Evolutionary conservation across 2,888 invertebrate species (phyloP).

Genomic region (Apamea monoglypha): DNA sequence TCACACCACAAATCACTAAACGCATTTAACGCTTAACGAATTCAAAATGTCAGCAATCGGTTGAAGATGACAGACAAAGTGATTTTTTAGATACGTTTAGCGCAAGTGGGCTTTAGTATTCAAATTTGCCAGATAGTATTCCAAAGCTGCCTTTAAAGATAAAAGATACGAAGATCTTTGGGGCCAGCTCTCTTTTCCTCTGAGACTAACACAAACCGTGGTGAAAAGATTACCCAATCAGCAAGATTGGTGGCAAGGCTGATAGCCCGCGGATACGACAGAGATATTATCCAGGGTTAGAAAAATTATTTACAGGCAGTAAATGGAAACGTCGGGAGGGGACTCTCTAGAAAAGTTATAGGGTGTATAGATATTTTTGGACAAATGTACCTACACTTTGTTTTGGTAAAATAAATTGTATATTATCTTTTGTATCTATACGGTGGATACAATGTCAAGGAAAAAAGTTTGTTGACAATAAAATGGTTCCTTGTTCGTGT

Average conservation of each 20-base stretch:
- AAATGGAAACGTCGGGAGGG: neutral
- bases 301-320: neutral
- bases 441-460: no score
- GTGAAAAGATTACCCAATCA: neutral
- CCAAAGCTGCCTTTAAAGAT: neutral
- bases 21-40: neutral
- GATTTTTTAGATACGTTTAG: no score
- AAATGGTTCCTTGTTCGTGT: neutral
- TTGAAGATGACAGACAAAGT: neutral
- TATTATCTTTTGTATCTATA: no score
- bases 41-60: neutral
- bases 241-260: neutral
- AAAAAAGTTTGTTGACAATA: no score
- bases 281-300: neutral
- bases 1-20: neutral
- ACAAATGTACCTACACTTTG: neutral
- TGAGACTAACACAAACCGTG: neutral
- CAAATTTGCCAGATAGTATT: neutral
- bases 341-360: neutral
- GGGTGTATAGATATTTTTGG: neutral
- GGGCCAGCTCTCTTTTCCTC: neutral
- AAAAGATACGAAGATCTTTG: neutral
- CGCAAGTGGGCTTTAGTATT: neutral
- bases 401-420: neutral
- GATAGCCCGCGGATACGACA: no score